Conservation (phyloP, 2,113 vertebrate genomes). For the Polypterus senegalus region DNA sequence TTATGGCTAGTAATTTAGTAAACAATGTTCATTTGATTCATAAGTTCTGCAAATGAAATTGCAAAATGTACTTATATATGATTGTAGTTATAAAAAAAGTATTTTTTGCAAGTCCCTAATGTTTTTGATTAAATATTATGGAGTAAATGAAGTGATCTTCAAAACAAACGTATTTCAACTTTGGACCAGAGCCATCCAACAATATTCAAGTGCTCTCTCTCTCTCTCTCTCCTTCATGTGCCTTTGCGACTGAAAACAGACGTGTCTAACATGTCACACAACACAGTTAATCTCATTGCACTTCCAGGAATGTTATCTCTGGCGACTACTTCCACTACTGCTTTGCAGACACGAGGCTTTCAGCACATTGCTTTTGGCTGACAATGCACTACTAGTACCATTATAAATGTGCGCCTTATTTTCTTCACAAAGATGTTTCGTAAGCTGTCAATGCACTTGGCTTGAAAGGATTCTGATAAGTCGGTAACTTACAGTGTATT, state of each 20-base stretch:
- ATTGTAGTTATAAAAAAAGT: no score
- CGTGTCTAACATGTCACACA: constrained; percentile 46
- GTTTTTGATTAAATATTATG: not conserved
- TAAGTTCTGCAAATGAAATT: not conserved
- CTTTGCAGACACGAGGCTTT: constrained; percentile 36
- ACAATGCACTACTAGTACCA: no score
- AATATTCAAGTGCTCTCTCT: no score
- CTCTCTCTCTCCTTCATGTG: constrained; percentile 53
- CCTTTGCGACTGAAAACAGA: constrained; percentile 40
- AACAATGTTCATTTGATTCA: no score
- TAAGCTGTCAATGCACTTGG: no score
- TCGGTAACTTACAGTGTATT: no score
- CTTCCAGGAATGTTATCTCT: constrained; percentile 55
- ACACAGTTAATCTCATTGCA: constrained; percentile 48
- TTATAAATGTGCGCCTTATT: no score
- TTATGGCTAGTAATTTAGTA: no score
- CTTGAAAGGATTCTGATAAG: no score
- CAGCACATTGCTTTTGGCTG: constrained; percentile 2
- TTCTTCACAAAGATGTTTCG: no score
- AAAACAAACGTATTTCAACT: constrained; percentile 21
- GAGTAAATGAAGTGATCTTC: not conserved
- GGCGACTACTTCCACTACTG: constrained; percentile 36
- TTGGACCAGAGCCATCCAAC: not conserved
- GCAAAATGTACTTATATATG: not conserved
- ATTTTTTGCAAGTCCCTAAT: not conserved